Evolutionary conservation across 2,888 invertebrate genomes (phyloP), one percentile per base, ranked within the genome.

Genomic region (Agriopis leucophaearia): DNA sequence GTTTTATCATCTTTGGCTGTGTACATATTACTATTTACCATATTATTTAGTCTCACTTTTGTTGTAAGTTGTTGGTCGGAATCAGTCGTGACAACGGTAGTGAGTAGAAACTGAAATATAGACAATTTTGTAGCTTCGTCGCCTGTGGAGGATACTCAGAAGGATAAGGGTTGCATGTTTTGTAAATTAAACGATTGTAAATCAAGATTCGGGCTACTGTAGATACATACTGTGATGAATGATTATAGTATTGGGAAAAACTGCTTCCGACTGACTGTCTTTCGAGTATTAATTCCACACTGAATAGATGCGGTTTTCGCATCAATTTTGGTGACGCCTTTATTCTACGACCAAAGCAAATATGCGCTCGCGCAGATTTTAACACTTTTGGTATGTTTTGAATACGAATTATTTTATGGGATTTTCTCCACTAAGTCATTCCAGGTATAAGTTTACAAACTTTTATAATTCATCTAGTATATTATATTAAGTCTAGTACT

Each of bases 281-380:
- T 27, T 16, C 56, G 15, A 13, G 42, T 27, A 27, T 55, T 56
- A 7, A 8, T 45, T 36, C 57, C 57, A 35, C 45, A 36, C 35
- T 36, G 35, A 27, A 27, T 27, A 27, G 57, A 57, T 36, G 57
- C 45, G 40, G 18, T 27, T 35, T 45, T 57, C 35, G 58, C 48
- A 16, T 36, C 54, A 15, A 59, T 27, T 59, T 40, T n/a, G 59
- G 40, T 50, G 27, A 36, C 51, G 54, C 51, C 57, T 70, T 63
- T 65, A 59, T 8, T 47, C 45, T 59, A 65, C 63, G 75, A 75
- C 75, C 75, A 76, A 76, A 74, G 74, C 74, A 75, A 75, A 74
- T 70, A 60, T 57, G 52, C 50, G 66, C 63, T 73, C 66, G 27
- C 64, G 51, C 50, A 13, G 36, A 15, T 58, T 63, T 58, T 42